These are phyloP conservation scores for Campoletis sonorensis DNA, from an alignment of 1,140 invertebrate genomes.

Conservation along the genomic window DNA sequence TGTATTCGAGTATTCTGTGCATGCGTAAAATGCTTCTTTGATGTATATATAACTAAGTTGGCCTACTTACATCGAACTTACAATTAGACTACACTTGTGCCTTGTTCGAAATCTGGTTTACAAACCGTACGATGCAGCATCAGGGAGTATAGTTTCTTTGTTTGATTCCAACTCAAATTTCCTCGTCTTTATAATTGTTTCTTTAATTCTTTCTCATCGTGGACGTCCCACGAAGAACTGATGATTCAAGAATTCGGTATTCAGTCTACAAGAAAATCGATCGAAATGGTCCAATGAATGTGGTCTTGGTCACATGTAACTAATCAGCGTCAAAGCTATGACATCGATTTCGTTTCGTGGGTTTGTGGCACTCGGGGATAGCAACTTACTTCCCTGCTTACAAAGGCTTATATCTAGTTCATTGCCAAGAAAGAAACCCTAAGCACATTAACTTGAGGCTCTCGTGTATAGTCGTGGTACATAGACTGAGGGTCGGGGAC, in stretches of 20 bases:
- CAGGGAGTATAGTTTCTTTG: too few relatives aligned
- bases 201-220: too few relatives aligned
- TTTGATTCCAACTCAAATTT: too few relatives aligned
- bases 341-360: slow-evolving; percentile 45
- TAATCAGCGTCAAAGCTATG: not conserved
- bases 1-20: not conserved
- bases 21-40: not conserved
- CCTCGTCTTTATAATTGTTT: too few relatives aligned
- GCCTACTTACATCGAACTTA: slow-evolving; percentile 49
- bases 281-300: not conserved
- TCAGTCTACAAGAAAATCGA: not conserved
- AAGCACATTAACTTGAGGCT: slow-evolving; percentile 72
- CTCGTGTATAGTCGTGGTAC: slow-evolving; percentile 40
- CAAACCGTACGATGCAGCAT: not conserved
- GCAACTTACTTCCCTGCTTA: slow-evolving; percentile 66
- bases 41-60: slow-evolving; percentile 46
- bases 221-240: not conserved
- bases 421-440: slow-evolving; percentile 76
- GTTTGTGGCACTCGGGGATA: slow-evolving; percentile 55
- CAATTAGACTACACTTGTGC: slow-evolving; percentile 15
- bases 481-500: slow-evolving; percentile 38
- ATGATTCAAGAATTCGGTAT: not conserved
- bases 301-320: not conserved
- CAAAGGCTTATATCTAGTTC: slow-evolving; percentile 74
- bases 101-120: slow-evolving; percentile 23